Evolutionary conservation across 2,888 invertebrate genomes (phyloP).

Genomic region (Seira ritae): DNA sequence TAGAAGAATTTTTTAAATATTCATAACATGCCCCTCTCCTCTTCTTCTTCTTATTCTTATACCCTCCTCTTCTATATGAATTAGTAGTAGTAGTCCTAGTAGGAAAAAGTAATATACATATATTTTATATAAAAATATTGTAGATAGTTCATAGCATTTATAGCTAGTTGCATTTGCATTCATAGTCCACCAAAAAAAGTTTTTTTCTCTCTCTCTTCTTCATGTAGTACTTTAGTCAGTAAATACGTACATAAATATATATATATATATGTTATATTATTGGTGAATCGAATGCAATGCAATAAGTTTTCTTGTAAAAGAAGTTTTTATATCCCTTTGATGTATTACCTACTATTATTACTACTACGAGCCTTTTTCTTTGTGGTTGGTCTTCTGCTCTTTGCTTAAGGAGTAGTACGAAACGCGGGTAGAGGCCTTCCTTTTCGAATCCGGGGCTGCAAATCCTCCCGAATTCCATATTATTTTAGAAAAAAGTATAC

Average conservation of each 20-base stretch:
- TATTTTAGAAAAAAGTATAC: neutral
- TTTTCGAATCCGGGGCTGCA: constrained; percentile 63
- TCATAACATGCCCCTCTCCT: neutral
- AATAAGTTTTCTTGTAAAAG: neutral
- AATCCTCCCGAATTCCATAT: constrained; percentile 64
- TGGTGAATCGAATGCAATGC: constrained; percentile 1
- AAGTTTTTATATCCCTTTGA: constrained; percentile 24
- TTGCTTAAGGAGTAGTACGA: constrained; percentile 54
- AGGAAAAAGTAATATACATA: neutral
- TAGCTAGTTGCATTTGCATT: neutral
- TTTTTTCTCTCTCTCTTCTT: neutral
- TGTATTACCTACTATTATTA: constrained; percentile 26
- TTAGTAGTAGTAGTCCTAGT: too few relatives aligned
- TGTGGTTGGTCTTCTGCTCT: constrained; percentile 49
- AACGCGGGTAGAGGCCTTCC: constrained; percentile 65
- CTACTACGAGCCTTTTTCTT: constrained; percentile 43
- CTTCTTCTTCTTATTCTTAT: neutral
- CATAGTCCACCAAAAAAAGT: neutral
- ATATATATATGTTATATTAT: constrained; percentile 20
- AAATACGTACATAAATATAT: constrained; percentile 27
- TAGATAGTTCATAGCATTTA: neutral
- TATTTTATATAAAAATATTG: neutral
- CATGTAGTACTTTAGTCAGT: too few relatives aligned
- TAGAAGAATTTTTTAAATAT: constrained; percentile 16
- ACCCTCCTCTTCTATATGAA: neutral